Evolutionary conservation across 2,797 vertebrate species (phyloP), one percentile per base, ranked within the genome.

Genomic region (Labroides dimidiatus): DNA sequence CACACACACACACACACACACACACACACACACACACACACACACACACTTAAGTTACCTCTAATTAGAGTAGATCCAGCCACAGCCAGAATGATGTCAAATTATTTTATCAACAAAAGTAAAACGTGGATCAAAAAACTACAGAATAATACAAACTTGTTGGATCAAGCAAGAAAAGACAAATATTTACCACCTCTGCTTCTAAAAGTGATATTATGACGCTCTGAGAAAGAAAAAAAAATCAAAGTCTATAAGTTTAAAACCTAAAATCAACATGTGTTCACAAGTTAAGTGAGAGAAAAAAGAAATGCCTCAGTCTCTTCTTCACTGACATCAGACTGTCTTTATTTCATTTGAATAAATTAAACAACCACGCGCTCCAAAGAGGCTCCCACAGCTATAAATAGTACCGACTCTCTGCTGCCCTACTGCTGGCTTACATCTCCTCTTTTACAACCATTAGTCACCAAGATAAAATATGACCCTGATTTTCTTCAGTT

Each of bases 381-480:
- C 71, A 61, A 57, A 75, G 64, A 61, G 44, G 17, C 53, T 47
- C 49, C 45, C 39, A 55, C 24, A 30, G 42, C 54, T 73, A 75
- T 71, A 80, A 80, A 72, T 81, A 78, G 64, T 47, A 5, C 0
- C 10, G 51, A 17, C 39, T 60, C 37, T 23, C 47, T 19, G 37
- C 30, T 54, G 60, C 68, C 50, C 44, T 39, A 50, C 55, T 50
- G 48, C 41, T 14, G 10, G 48, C 41, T 72, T 71, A 64, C 52
- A 72, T 49, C 68, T 60, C 21, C 10, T n/a, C 17, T 21, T 15
- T 33, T 51, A 27, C 54, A 8, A 48, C 36, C 30, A 64, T 44
- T 11, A 39, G 7, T 63, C 53, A 33, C 24, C 41, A 43, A 7
- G 3, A 54, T 39, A 20, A 16, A 20, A 51, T 9, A 39, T 16